A percentile compares a stretch with the other conserved stretches of the same genome.
These are phyloP conservation scores for Lasioglossum villosulum DNA, from an alignment of 2,888 invertebrate genomes.

Conservation along the genomic window DNA sequence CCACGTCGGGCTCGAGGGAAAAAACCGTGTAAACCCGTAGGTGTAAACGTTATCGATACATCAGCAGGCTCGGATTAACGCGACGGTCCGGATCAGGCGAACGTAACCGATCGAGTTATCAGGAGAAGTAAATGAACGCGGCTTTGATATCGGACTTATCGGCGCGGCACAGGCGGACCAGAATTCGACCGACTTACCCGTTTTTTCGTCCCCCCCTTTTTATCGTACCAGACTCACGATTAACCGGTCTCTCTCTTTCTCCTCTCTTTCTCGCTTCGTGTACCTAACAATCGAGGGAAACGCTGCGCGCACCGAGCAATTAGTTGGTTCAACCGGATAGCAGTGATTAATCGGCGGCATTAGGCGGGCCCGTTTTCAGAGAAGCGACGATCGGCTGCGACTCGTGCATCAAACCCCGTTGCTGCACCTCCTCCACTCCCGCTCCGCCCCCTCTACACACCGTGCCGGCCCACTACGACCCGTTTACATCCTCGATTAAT, in stretches of 20 bases:
- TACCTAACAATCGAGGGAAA: conserved; percentile 28
- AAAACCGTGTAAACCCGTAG: not conserved
- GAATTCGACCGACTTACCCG: conserved; percentile 10
- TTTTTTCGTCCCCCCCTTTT: not conserved
- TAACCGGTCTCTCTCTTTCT: not conserved
- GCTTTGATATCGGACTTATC: conserved; percentile 24
- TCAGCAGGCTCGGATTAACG: conserved; percentile 14
- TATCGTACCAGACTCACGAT: not conserved
- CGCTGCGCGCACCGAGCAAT: conserved; percentile 43
- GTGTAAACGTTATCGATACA: not conserved
- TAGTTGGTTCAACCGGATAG: conserved; percentile 44
- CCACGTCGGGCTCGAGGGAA: not conserved
- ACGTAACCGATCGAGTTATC: conserved; percentile 25
- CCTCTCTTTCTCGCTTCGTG: not conserved
- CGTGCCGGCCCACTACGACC: not conserved
- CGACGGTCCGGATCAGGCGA: not conserved
- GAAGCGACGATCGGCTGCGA: conserved; percentile 46
- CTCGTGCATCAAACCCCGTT: conserved; percentile 43
- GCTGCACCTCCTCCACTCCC: not conserved
- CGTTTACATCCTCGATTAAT: conserved; percentile 45
- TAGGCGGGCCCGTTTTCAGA: conserved; percentile 53
- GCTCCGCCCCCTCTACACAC: not conserved
- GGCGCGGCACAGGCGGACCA: conserved; percentile 11
- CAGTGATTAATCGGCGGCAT: conserved; percentile 62
- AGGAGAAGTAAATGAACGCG: conserved; percentile 39